phyloP scores from a whole-genome alignment of 2,113 vertebrate species.

The Oryctolagus cuniculus region DNA sequence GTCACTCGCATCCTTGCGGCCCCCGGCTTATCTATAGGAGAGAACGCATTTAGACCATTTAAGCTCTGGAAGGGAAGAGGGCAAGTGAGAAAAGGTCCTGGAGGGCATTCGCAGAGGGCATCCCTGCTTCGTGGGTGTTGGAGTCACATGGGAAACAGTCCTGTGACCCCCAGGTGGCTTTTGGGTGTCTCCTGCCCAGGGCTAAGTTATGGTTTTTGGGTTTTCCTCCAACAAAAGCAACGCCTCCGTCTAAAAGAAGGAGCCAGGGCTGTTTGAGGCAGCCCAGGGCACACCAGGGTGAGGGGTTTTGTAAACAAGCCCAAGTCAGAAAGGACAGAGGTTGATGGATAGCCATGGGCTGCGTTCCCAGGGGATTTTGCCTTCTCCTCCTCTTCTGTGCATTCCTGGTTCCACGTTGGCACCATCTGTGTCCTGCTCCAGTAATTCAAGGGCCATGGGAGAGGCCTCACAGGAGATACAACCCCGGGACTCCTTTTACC shows the following conservation, averaged over 20 bases:
- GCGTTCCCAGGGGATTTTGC: not conserved
- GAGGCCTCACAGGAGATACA: slow-evolving; percentile 22
- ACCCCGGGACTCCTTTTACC: slow-evolving; percentile 32
- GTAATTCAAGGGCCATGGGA: slow-evolving; percentile 16
- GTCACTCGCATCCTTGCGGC: rapidly evolving
- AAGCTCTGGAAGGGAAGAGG: not conserved
- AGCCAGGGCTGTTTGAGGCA: not conserved
- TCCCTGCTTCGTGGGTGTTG: not conserved
- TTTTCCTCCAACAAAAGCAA: slow-evolving; percentile 46
- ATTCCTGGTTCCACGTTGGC: not conserved
- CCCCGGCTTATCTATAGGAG: not conserved
- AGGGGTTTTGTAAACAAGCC: slow-evolving; percentile 60
- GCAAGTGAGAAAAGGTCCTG: not conserved
- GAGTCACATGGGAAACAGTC: not conserved
- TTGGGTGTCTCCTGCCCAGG: not conserved
- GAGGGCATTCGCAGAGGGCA: not conserved
- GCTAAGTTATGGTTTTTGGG: not conserved
- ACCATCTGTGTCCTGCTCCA: not conserved
- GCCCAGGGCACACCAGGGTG: not conserved
- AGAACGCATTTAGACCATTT: not conserved
- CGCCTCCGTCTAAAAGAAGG: slow-evolving; percentile 17
- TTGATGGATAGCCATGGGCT: slow-evolving; percentile 61
- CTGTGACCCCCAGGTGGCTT: not conserved
- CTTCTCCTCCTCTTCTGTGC: not conserved
- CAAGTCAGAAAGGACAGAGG: slow-evolving; percentile 37